Conservation (phyloP, 2,888 invertebrate species). For the Melipona beecheii region DNA sequence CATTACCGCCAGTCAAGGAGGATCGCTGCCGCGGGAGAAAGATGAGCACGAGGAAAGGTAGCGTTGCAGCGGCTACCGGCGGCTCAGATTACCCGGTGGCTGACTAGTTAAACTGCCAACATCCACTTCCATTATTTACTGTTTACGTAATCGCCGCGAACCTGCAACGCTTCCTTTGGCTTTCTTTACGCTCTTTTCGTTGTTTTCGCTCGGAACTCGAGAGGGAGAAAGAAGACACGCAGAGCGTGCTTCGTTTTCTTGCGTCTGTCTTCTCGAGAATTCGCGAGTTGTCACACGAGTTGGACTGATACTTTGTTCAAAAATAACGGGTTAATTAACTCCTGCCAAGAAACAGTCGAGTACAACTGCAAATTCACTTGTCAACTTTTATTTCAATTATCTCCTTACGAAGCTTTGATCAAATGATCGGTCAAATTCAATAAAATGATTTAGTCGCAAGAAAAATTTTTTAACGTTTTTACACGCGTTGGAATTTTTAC, state of each 20-base stretch:
- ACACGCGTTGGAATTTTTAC: too few relatives aligned
- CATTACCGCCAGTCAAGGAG: slow-evolving; percentile 74
- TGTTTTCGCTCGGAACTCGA: background rate
- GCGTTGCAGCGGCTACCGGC: slow-evolving; percentile 48
- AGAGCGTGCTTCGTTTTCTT: too few relatives aligned
- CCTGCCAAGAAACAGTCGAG: too few relatives aligned
- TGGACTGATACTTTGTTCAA: too few relatives aligned
- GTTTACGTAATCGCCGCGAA: slow-evolving; percentile 50
- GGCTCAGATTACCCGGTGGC: slow-evolving; percentile 28
- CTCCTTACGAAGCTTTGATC: background rate
- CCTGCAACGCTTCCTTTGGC: background rate
- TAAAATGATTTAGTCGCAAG: too few relatives aligned
- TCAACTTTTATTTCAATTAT: slow-evolving; percentile 6
- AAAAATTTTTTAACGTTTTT: too few relatives aligned
- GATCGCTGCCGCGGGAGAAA: slow-evolving; percentile 58
- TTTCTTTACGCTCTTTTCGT: background rate
- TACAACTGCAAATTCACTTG: background rate
- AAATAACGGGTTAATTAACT: too few relatives aligned
- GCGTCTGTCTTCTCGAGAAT: too few relatives aligned
- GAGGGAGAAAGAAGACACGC: background rate
- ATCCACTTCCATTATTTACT: slow-evolving; percentile 44
- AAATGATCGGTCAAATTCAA: too few relatives aligned
- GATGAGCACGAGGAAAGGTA: slow-evolving; percentile 55
- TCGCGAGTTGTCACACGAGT: too few relatives aligned
- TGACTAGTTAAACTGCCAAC: slow-evolving; percentile 39